Base-by-base conservation (phyloP, 2,888 invertebrate species). In the Tetrapedia diversipes region DNA sequence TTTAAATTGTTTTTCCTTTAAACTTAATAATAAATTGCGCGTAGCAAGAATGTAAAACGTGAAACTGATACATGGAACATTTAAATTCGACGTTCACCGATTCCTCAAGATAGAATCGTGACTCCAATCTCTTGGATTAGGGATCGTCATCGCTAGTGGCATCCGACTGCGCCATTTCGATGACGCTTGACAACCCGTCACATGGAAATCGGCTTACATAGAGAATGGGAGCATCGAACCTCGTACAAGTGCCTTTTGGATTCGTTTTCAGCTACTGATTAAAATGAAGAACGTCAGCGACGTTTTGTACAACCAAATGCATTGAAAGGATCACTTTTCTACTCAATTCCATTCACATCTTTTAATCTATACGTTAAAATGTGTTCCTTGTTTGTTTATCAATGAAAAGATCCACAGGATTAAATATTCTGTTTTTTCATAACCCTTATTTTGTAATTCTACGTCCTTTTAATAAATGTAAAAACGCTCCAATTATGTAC, bases 101-200 rank as follows among this genome's bases (percentile, higher is more conserved):
- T n/a, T 24, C 11, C 45, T 47, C 14, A 11, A 34, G 37, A 63
- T 10, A 16, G 19, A 22, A 27, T 49, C 61, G 11, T 14, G 37
- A 47, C 14, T 63, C 0, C 24, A 57, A 37, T 66, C 34, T 27
- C 14, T 49, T 14, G 61, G 61, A 63, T 63, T 49, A 47, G 32
- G 47, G 24, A 37, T 49, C 49, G 49, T 29, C 19, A 29, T 29
- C 29, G 57, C 41, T 41, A 57, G 57, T 57, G 41, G 57, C 41
- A 57, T 57, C 27, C 24, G 45, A 61, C 47, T 47, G 47, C 37
- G 47, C 47, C 37, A 19, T 49, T 63, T 37, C 61, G 37, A 63
- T 49, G 61, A 63, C 61, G 49, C 61, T 63, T 37, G 49, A 49
- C 34, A 63, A 37, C 61, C n/a, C 34, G n/a, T 63, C 47, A 19